Evolutionary conservation across 2,888 invertebrate genomes (phyloP).

Genomic region (Epinotia ramella): DNA sequence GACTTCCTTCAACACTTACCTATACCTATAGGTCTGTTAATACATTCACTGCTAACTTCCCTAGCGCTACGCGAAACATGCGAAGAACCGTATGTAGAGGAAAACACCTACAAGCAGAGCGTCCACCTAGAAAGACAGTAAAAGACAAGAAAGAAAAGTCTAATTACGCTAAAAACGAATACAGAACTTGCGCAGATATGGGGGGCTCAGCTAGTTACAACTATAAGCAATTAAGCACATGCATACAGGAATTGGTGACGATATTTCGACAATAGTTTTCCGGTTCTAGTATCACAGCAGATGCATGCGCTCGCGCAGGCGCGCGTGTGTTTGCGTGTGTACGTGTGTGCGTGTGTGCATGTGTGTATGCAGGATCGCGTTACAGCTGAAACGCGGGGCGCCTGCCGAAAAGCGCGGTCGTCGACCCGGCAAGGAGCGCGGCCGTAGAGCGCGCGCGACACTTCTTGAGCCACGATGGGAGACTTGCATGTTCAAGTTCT

Average conservation of each 20-base stretch:
- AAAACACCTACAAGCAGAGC: too few species aligned
- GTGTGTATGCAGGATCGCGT: constrained; percentile 79
- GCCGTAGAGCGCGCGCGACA: constrained; percentile 64
- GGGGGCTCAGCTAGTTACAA: not conserved
- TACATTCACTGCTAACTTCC: too few species aligned
- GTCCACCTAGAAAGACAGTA: too few species aligned
- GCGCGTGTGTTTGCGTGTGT: constrained; percentile 46
- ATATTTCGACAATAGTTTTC: constrained; percentile 61
- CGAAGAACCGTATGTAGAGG: too few species aligned
- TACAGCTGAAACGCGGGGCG: constrained; percentile 84
- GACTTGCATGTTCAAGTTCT: not conserved
- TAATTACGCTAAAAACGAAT: too few species aligned
- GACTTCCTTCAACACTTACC: too few species aligned
- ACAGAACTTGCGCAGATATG: too few species aligned
- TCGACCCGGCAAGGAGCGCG: constrained; percentile 79
- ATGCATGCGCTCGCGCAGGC: constrained; percentile 49
- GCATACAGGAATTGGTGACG: constrained; percentile 56
- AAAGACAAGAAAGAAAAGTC: too few species aligned
- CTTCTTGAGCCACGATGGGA: constrained; percentile 58
- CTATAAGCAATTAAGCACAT: not conserved
- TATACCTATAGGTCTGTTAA: too few species aligned
- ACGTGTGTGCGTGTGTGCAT: constrained; percentile 55
- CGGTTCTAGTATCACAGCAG: constrained; percentile 54
- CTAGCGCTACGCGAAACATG: too few species aligned
- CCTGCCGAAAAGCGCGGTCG: constrained; percentile 84